These are phyloP conservation scores for Vanessa cardui DNA, from an alignment of 2,888 invertebrate genomes.

Conservation along the genomic window DNA sequence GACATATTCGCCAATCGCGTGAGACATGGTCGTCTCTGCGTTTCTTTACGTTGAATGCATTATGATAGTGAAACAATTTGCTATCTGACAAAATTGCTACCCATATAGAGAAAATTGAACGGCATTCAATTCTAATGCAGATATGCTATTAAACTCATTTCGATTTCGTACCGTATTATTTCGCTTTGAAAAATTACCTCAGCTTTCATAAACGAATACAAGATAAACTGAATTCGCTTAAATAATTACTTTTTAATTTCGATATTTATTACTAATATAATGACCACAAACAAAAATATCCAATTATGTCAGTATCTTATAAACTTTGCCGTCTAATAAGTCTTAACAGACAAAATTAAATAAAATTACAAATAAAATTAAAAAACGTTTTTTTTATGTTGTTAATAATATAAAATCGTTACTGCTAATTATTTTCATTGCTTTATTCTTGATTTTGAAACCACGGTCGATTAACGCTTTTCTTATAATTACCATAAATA, in stretches of 20 bases:
- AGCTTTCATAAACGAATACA: background rate
- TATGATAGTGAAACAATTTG: constrained; percentile 50
- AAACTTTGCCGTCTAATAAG: no score
- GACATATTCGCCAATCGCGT: constrained; percentile 57
- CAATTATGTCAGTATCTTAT: no score
- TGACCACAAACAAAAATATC: no score
- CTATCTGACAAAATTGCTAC: constrained; percentile 39
- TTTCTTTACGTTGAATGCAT: constrained; percentile 62
- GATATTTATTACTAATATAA: no score
- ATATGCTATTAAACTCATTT: constrained; percentile 25
- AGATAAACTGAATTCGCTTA: background rate
- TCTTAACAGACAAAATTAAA: no score
- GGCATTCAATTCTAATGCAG: constrained; percentile 37
- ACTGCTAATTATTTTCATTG: no score
- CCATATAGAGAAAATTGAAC: constrained; percentile 37
- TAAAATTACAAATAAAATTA: no score
- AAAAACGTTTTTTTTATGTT: no score
- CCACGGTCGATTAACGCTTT: no score
- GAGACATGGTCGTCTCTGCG: constrained; percentile 52
- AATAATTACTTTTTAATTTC: no score
- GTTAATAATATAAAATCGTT: no score
- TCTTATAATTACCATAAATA: background rate
- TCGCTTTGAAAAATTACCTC: background rate
- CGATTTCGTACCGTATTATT: constrained; percentile 13
- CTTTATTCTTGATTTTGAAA: no score